Base-by-base conservation (phyloP, 2,113 vertebrate species). In the Peromyscus californicus region DNA sequence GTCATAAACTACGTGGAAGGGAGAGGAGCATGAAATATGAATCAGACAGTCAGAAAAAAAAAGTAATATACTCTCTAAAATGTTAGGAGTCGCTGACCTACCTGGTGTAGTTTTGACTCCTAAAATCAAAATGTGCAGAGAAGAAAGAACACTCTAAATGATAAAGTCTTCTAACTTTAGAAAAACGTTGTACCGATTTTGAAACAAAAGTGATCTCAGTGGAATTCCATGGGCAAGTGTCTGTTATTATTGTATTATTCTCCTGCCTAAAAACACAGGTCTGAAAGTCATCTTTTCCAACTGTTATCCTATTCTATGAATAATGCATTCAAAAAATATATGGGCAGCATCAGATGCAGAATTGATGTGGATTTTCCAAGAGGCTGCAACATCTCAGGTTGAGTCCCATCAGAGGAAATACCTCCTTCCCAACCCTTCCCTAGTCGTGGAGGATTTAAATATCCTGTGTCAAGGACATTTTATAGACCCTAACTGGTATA, bases 201-300 rank as follows among this genome's bases (percentile, higher is more conserved):
- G 12, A 91, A 97, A 83, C 70, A 92, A 69, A 42, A 90, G 6
- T 33, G 39, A 65, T 59, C n/a, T 92, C 76, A 51, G 5, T n/a
- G 2, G n/a, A 80, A 83, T 86, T 94, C 90, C 65, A 89, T 29
- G 80, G 93, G 36, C 65, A 15, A 19, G 67, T 1, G 15, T 54
- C 63, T 42, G 45, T 79, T 76, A 86, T 36, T 36, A 2, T 7
- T 57, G 4, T 57, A 93, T 51, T 89, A 74, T 84, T 96, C n/a
- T 80, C 69, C 45, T 93, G 54, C 10, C 36, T 76, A 2, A 93
- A 94, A 76, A 16, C 76, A 74, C 16, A 94, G 33, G 22, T 80
- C 31, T 94, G 3, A 24, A 69, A 74, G 63, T 45, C 69, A 24
- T 79, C 86, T 57, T 70, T 93, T 79, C 51, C 19, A 39, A 72